Evolutionary conservation across 92 coral and sea anemone species (phyloP), one percentile per base, ranked within the genome.

Genomic region (Bergia sp.): DNA sequence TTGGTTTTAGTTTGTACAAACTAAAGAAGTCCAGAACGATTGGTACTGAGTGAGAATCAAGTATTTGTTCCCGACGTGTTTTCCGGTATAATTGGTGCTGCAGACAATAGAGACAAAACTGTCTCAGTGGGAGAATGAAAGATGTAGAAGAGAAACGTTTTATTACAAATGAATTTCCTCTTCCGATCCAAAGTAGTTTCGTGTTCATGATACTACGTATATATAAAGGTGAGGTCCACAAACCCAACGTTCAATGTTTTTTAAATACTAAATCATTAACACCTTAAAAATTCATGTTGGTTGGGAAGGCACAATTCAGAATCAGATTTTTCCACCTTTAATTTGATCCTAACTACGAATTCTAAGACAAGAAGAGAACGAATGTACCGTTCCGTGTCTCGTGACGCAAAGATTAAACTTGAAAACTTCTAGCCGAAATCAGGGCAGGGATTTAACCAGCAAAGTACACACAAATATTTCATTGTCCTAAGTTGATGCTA

Each of bases 211-310:
- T 73, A 11, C 78, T 18, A 37, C 20, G 40, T 2, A n/a, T 23
- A 16, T n/a, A 15, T 29, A 29, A 29, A 29, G 21, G 5, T 6
- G 29, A 77, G 47, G 47, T 10, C 64, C 39, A 6, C 20, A 49
- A 45, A 78, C 21, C 82, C 41, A 47, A 37, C 47, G 65, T 78
- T 49, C 5, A 29, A 45, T 23, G n/a, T 47, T 78, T 78, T 1
- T 5, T 18, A 76, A 42, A n/a, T 47, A 47, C 61, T 5, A 39
- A 78, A 45, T 3, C 11, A 7, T 78, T 47, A 79, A 79, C 83
- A 79, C 40, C 66, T 79, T 79, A 79, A 79, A 79, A 79, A 79
- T 79, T 79, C 66, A 79, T 79, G 83, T 79, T 49, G 41, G n/a
- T 43, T 79, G 55, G 23, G 16, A 79, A 10, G 67, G 13, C 37